These are phyloP conservation scores for Alca torda DNA, from an alignment of 2,797 vertebrate genomes.

Conservation along the genomic window DNA sequence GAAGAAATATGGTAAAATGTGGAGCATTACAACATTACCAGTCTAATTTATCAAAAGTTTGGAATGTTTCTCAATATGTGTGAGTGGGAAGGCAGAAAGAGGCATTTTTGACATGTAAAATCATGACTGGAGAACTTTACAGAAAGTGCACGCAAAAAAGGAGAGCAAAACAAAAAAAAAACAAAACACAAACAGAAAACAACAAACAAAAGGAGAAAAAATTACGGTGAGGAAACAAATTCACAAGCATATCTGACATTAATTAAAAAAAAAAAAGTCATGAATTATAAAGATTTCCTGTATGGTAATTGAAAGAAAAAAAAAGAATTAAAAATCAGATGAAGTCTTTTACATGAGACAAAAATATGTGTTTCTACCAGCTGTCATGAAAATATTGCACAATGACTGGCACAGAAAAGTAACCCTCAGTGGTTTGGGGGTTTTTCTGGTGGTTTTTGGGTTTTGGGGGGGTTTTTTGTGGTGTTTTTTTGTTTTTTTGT, in stretches of 20 bases:
- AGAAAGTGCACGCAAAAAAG: not conserved
- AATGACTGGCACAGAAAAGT: slow-evolving; percentile 46
- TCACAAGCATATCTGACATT: not conserved
- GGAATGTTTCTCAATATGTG: not conserved
- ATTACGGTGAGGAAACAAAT: not conserved
- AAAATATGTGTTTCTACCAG: slow-evolving; percentile 30
- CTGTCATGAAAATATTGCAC: slow-evolving; percentile 55
- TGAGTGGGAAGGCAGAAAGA: slow-evolving; percentile 10
- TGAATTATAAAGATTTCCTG: slow-evolving; percentile 2
- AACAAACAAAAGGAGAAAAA: not conserved
- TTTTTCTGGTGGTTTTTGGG: slow-evolving; percentile 3
- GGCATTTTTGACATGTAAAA: slow-evolving; percentile 9
- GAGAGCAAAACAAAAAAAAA: not conserved
- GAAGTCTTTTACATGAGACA: not conserved
- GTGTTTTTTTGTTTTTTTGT: not conserved
- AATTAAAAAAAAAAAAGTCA: not conserved
- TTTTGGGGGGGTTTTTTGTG: not conserved
- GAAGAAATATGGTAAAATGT: not conserved
- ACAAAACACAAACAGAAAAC: not conserved
- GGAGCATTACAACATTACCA: not conserved
- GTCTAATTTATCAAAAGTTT: slow-evolving; percentile 28
- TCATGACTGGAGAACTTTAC: not conserved
- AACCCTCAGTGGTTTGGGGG: not conserved
- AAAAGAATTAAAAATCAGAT: not conserved
- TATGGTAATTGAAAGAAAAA: not conserved